Base-by-base conservation (phyloP, 2,797 vertebrate genomes). In the Gallirallus australis region DNA sequence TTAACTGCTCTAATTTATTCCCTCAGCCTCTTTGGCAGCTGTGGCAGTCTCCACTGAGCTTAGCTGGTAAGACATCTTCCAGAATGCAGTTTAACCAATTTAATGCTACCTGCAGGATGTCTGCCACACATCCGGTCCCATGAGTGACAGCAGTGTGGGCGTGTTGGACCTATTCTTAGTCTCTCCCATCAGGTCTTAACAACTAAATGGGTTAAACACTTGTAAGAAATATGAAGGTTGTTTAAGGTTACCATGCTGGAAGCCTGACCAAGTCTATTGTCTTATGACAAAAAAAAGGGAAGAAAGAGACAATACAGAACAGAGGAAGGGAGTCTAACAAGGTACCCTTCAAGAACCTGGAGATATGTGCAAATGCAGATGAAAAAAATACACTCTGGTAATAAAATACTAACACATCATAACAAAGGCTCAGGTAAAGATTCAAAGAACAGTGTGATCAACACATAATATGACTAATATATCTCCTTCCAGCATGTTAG, bases 101-200 rank as follows among this genome's bases (percentile, higher is more conserved):
- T 63, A 73, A 66, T 53, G 52, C 52, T 70, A 48, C 64, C 69
- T 77, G 82, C 28, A 42, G 48, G 18, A 88, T 39, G 53, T 60
- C 76, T 86, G 90, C 48, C 53, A 68, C 57, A 73, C 23, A 81
- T 77, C 76, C 3, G 1, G 59, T 68, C 25, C 77, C 3, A 2
- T 1, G 0, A 92, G 21, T 13, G 60, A 87, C 84, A 92, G 54
- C 66, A 66, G 30, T 1, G 1, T 80, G 52, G 68, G 84, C 0
- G 15, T 84, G 48, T n/a, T 61, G 65, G 54, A 82, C 63, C 50
- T 92, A 94, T 81, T 89, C 69, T 85, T 95, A 81, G 80, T 61
- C 31, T 71, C 53, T 72, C 57, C 45, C 77, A 79, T 57, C 53
- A 88, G 40, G 57, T 66, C 50, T 83, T 9, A 0, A 86, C 59